phyloP scores from a whole-genome alignment of 2,797 vertebrate species.

The Semaprochilodus insignis region DNA sequence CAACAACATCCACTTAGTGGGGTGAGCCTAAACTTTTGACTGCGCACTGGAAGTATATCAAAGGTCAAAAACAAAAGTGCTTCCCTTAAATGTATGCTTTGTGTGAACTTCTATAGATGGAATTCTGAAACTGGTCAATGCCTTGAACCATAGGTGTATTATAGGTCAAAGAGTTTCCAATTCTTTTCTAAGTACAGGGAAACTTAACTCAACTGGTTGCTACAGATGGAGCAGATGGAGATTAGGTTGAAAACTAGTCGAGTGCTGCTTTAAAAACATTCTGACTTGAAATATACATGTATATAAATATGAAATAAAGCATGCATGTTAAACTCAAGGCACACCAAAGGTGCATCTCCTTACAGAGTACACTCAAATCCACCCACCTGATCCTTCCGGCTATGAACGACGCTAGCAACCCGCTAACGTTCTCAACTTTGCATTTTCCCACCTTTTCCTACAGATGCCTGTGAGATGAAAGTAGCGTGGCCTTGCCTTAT shows the following conservation, averaged over 20 bases:
- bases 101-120: too few species aligned
- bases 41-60: too few species aligned
- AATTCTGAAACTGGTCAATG: too few species aligned
- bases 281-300: not conserved
- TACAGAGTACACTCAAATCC: not conserved
- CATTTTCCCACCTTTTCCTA: slow-evolving; percentile 58
- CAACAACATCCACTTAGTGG: too few species aligned
- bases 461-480: slow-evolving; percentile 82
- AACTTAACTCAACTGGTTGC: too few species aligned
- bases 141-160: too few species aligned
- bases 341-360: slow-evolving; percentile 5
- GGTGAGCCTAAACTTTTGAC: too few species aligned
- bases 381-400: not conserved
- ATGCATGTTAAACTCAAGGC: not conserved
- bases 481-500: slow-evolving; percentile 77
- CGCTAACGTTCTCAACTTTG: slow-evolving; percentile 65
- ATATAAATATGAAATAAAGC: not conserved
- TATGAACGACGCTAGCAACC: slow-evolving; percentile 56
- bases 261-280: not conserved
- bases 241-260: not conserved
- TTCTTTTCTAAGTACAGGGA: too few species aligned
- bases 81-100: too few species aligned
- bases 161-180: too few species aligned
- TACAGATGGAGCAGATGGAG: not conserved
- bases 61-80: too few species aligned